Evolutionary conservation across 2,888 invertebrate species (phyloP), one percentile per base, ranked within the genome.

Genomic region (Abrostola tripartita): DNA sequence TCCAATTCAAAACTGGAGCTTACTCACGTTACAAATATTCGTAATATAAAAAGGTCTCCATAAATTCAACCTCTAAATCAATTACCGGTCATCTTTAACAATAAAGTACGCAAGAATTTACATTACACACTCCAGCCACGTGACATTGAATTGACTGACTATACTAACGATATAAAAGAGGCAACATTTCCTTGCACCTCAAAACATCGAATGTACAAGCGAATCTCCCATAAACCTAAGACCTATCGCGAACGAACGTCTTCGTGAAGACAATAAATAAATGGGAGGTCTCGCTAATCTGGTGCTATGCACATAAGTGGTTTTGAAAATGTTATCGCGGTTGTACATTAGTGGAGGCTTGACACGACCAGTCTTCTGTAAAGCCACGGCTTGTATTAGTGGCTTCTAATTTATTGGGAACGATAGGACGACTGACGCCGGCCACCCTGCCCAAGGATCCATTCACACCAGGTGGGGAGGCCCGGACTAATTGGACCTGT

Each of bases 401-500:
- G 91, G 91, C 90, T 90, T 85, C 92, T 94, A 94, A 94, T 94
- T 94, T 94, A 94, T 94, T 93, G 91, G 87, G 90, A 89, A 90
- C 88, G 94, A 94, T 94, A 94, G 89, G 86, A 87, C 90, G 94
- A 93, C 92, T 90, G 91, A 93, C 93, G 92, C 89, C 84, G 94
- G 93, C 94, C 94, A 94, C 94, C 94, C 94, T 85, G 92, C 82
- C 85, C 90, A 88, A 82, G 85, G 87, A 88, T 88, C 90, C 94
- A 93, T 93, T 94, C 94, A 93, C 92, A 90, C 88, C 83, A 82
- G 68, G 63, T 64, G 89, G 79, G 93, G 86, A 86, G 68, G 47
- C 12, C 52, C 68, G 90, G 90, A 72, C 42, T 62, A 76, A 70
- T 65, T 72, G 76, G 76, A 73, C 50, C 37, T 14, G 52, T 54